Evolutionary conservation across 2,888 invertebrate species (phyloP).

Genomic region (Athetis lepigone): DNA sequence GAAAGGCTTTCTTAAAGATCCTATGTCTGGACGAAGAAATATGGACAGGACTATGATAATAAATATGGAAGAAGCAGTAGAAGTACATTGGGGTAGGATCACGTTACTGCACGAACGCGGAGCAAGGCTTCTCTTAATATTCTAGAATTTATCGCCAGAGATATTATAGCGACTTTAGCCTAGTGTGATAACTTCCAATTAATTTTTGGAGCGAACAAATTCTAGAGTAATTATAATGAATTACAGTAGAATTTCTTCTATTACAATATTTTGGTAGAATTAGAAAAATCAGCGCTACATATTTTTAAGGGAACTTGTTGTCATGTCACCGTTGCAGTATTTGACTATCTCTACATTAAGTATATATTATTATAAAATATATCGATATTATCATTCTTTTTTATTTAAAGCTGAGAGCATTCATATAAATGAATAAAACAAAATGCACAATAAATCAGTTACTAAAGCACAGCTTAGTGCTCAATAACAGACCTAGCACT

Average conservation of each 20-base stretch:
- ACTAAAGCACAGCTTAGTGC: neutral
- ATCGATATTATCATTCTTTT: too few species aligned
- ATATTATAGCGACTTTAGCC: neutral
- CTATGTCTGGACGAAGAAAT: constrained; percentile 15
- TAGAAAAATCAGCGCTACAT: too few species aligned
- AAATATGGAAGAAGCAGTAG: constrained; percentile 46
- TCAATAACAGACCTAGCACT: neutral
- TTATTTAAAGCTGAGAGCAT: too few species aligned
- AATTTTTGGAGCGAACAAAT: neutral
- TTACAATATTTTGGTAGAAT: too few species aligned
- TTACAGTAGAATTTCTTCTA: too few species aligned
- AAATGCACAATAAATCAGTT: neutral
- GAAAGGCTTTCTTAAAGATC: constrained; percentile 20
- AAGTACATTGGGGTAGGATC: constrained; percentile 39
- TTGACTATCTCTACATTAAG: too few species aligned
- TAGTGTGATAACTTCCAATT: neutral
- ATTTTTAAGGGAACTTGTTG: too few species aligned
- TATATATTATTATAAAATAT: too few species aligned
- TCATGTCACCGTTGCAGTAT: too few species aligned
- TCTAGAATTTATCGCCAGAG: constrained; percentile 25
- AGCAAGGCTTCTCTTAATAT: constrained; percentile 22
- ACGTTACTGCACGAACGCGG: constrained; percentile 17
- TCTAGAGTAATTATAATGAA: neutral
- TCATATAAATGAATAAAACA: too few species aligned
- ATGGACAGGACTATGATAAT: constrained; percentile 44